These are phyloP conservation scores for Acleris laterana DNA, from an alignment of 2,888 invertebrate species.

Conservation along the genomic window DNA sequence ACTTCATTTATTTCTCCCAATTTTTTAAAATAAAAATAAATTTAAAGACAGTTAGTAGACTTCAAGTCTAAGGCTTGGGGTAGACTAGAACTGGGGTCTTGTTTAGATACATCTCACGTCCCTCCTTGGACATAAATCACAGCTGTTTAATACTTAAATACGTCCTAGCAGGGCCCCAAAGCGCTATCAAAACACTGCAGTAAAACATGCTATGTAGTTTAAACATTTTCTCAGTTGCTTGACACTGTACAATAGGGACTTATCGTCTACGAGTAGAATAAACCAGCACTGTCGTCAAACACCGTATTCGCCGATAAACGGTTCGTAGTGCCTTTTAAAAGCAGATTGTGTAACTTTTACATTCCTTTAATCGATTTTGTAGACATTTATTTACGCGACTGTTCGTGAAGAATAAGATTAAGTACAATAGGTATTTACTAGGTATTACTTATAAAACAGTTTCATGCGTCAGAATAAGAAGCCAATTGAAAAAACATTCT, in stretches of 20 bases:
- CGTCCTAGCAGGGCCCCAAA: not conserved
- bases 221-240: not conserved
- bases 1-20: no score
- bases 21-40: no score
- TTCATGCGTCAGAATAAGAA: no score
- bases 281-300: not conserved
- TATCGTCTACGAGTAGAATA: constrained; percentile 1
- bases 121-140: not conserved
- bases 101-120: not conserved
- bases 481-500: no score
- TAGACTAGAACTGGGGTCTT: no score
- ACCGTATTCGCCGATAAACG: not conserved
- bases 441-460: no score
- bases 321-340: not conserved
- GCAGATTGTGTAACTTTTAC: not conserved
- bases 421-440: no score
- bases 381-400: no score
- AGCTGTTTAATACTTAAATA: constrained; percentile 2
- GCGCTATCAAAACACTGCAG: not conserved
- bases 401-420: no score
- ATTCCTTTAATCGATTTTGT: no score
- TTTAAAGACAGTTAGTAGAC: no score
- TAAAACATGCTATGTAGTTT: not conserved
- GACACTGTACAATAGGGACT: not conserved
- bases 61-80: no score